Conservation (phyloP, 2,113 vertebrate species). For the Nycticryphes semicollaris region DNA sequence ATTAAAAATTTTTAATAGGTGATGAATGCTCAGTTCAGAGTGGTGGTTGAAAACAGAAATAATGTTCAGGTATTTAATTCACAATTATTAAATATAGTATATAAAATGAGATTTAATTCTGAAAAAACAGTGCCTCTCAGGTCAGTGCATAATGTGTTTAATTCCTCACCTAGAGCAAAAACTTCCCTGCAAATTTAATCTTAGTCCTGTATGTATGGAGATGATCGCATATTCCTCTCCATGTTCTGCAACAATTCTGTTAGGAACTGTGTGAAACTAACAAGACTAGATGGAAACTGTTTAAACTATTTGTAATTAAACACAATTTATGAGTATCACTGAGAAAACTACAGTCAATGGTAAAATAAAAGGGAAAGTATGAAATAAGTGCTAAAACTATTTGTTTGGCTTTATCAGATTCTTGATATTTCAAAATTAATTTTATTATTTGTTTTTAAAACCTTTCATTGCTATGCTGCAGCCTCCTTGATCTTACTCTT, state of each 20-base stretch:
- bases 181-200: neutral
- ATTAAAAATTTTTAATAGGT: neutral
- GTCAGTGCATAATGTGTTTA: neutral
- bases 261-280: neutral
- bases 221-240: neutral
- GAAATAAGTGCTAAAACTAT: neutral
- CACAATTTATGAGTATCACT: neutral
- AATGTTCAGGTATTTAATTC: neutral
- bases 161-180: neutral
- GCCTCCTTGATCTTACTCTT: neutral
- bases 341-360: neutral
- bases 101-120: neutral
- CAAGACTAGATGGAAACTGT: neutral
- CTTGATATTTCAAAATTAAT: neutral
- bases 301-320: neutral
- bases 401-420: neutral
- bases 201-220: neutral
- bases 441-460: neutral
- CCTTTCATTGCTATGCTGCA: neutral
- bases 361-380: neutral
- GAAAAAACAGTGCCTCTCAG: neutral
- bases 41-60: neutral
- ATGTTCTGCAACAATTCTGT: neutral
- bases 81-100: neutral
- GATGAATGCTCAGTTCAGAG: neutral